A percentile compares a stretch with the other conserved stretches of the same genome.
Conservation (phyloP, 2,888 invertebrate genomes). For the Drosophila gaucha region DNA sequence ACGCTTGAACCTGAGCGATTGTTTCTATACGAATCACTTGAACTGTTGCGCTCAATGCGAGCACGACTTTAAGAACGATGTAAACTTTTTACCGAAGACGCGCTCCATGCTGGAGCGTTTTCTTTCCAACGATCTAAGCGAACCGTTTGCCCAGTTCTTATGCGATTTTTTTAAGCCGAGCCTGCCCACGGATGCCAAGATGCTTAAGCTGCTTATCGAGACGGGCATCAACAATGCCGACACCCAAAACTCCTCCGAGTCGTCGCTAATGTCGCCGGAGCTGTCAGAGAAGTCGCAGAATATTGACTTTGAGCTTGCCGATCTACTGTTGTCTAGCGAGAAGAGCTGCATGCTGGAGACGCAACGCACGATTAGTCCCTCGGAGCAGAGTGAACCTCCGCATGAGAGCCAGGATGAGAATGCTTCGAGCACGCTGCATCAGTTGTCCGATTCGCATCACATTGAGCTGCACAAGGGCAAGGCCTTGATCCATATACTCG, state of each 20-base stretch:
- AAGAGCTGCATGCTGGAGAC: slow-evolving; percentile 84
- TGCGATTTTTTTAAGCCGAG: slow-evolving; percentile 86
- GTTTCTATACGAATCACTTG: slow-evolving; percentile 85
- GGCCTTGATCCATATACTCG: slow-evolving; percentile 90
- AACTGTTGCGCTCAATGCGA: slow-evolving; percentile 84
- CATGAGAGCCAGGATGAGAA: slow-evolving; percentile 84
- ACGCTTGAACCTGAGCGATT: slow-evolving; percentile 83
- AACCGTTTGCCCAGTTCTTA: slow-evolving; percentile 84
- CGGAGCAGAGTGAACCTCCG: slow-evolving; percentile 83
- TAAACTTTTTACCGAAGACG: slow-evolving; percentile 83
- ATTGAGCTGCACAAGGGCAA: slow-evolving; percentile 86
- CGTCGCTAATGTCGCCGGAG: slow-evolving; percentile 84
- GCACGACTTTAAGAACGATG: slow-evolving; percentile 83
- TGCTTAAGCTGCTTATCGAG: slow-evolving; percentile 90
- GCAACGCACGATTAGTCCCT: slow-evolving; percentile 83
- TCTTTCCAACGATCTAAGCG: slow-evolving; percentile 84
- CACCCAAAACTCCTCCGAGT: slow-evolving; percentile 84
- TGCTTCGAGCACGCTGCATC: slow-evolving; percentile 82
- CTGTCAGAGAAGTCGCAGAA: slow-evolving; percentile 84
- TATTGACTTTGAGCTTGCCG: slow-evolving; percentile 84
- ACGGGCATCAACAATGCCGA: slow-evolving; percentile 88
- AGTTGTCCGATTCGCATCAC: slow-evolving; percentile 84
- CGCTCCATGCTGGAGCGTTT: slow-evolving; percentile 83
- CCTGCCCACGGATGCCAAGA: slow-evolving; percentile 89
- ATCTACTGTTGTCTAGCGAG: slow-evolving; percentile 84